Base-by-base conservation (phyloP, 2,888 invertebrate genomes). In the Venustoraphidia nigricollis region DNA sequence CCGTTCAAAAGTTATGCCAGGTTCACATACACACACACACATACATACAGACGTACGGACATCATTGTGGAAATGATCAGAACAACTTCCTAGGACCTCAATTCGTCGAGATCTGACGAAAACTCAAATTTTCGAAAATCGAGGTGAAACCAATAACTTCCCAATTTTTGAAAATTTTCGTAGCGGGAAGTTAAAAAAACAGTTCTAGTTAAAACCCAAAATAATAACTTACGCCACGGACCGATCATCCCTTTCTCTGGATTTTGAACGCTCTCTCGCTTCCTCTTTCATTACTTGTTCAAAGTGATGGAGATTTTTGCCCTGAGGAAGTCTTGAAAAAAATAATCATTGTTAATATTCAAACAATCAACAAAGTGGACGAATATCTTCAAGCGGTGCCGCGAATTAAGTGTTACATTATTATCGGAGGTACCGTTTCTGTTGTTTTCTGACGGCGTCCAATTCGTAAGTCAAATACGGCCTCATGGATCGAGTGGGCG, bases 391-490 rank as follows among this genome's bases (percentile, higher is more conserved):
- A 38, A 38, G 10, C 2, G 3, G 38, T 3, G 11, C 60, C n/a
- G n/a, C n/a, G n/a, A n/a, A n/a, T n/a, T n/a, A n/a, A n/a, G n/a
- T n/a, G n/a, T n/a, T n/a, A n/a, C n/a, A n/a, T n/a, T n/a, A n/a
- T n/a, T n/a, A n/a, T n/a, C n/a, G n/a, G n/a, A n/a, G n/a, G n/a
- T 66, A 70, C 79, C 59, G 60, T 59, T 64, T 69, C 52, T 70
- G 69, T 53, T 72, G 69, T 53, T 69, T 70, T 45, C 73, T 62
- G 27, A 74, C 61, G 50, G 68, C 65, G 55, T 75, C 82, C 53
- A 86, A 66, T 62, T 86, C 81, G 55, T 83, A 85, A 27, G 79
- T 79, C 34, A 85, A 70, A 55, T 83, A 77, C 0, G 86, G 84
- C 52, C 76, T 81, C 65, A 83, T 73, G 38, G 77, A 79, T 35